Percentiles rank a stretch among this genome's conserved stretches.
Evolutionary conservation across 92 coral and sea anemone genomes (phyloP).

Genomic region (Hydrozoanthus gracilis): DNA sequence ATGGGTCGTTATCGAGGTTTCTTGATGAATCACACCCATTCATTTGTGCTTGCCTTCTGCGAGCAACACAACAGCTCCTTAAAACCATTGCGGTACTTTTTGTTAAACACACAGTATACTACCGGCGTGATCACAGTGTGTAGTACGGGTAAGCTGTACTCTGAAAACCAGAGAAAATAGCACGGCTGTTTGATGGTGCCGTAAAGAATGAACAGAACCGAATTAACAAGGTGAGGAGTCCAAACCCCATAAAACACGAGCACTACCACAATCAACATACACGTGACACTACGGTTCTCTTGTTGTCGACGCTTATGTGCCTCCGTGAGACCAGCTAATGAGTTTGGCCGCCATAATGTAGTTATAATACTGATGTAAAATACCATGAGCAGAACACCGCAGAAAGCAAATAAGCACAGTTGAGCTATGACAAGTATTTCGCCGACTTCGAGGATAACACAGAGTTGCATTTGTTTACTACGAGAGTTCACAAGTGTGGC

Average conservation of each 20-base stretch:
- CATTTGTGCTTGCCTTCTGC: neutral
- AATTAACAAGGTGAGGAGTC: slow-evolving; percentile 14
- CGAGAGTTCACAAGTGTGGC: neutral
- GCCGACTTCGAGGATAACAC: neutral
- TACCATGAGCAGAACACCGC: neutral
- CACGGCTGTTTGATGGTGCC: neutral
- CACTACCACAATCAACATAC: slow-evolving; percentile 12
- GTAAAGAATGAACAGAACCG: neutral
- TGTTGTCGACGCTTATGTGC: slow-evolving; percentile 11
- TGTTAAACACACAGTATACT: slow-evolving; percentile 1
- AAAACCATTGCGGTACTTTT: slow-evolving; percentile 17
- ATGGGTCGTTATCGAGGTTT: too few relatives aligned
- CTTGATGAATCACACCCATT: too few relatives aligned
- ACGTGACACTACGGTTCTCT: slow-evolving; percentile 29
- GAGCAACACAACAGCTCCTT: slow-evolving; percentile 19
- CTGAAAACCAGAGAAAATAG: slow-evolving; percentile 14
- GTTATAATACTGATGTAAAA: slow-evolving; percentile 16
- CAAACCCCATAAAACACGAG: slow-evolving; percentile 20
- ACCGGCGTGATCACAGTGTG: slow-evolving; percentile 26
- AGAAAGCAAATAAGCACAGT: slow-evolving; percentile 5
- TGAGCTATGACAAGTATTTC: neutral
- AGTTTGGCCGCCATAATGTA: neutral
- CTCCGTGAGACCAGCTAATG: neutral
- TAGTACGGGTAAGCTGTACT: neutral
- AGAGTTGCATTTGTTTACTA: neutral